phyloP scores from a whole-genome alignment of 2,797 vertebrate genomes.

The Tamandua tetradactyla region DNA sequence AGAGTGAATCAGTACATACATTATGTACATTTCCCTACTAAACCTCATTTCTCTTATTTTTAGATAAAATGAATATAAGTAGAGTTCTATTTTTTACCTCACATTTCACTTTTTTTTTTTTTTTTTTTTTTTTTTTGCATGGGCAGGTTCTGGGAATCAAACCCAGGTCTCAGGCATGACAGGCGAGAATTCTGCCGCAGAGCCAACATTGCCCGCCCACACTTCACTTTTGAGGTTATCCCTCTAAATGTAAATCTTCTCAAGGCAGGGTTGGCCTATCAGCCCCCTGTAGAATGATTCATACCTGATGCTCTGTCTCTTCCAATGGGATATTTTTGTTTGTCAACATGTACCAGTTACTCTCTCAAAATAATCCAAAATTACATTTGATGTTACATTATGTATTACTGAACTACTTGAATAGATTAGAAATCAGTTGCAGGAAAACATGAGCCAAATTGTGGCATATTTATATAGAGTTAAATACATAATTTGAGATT shows the following conservation, averaged over 20 bases:
- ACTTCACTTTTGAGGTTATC: neutral
- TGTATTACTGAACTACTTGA: neutral
- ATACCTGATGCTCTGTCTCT: neutral
- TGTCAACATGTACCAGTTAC: neutral
- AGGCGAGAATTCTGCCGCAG: too few species aligned
- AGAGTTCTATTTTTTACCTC: neutral
- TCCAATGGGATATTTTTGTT: neutral
- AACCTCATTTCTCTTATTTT: neutral
- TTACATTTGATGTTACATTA: neutral
- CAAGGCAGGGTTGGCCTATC: neutral
- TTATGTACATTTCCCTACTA: neutral
- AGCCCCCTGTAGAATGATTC: neutral
- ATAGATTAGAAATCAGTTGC: neutral
- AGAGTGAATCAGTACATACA: neutral
- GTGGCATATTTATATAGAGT: neutral
- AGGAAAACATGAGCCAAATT: neutral
- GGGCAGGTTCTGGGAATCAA: too few species aligned
- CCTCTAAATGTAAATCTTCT: neutral
- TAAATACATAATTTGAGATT: constrained; percentile 29
- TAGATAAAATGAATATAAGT: neutral
- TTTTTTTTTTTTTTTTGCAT: too few species aligned
- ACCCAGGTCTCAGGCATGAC: too few species aligned
- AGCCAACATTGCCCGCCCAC: too few species aligned
- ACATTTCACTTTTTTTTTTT: neutral
- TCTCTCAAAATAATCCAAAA: neutral